Evolutionary conservation across 2,888 invertebrate species (phyloP).

Genomic region (Brenthis daphne): DNA sequence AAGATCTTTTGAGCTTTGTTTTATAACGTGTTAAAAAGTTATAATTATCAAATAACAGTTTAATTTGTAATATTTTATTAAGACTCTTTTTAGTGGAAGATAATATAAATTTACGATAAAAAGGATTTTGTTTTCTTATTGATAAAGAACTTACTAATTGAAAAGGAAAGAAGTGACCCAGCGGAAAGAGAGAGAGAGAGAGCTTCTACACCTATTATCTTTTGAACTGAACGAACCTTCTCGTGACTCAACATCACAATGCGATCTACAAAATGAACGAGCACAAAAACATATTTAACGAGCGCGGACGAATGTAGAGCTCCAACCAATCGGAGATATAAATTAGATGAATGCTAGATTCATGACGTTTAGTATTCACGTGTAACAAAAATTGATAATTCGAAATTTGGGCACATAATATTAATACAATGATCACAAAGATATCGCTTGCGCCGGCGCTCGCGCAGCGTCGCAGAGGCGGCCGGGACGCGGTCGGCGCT

Average conservation of each 20-base stretch:
- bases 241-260: slow-evolving; percentile 40
- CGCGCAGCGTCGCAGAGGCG: slow-evolving; percentile 23
- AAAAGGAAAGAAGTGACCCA: background rate
- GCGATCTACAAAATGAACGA: slow-evolving; percentile 27
- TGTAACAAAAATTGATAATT: background rate
- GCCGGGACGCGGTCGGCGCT: slow-evolving; percentile 29
- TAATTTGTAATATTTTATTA: too few species aligned
- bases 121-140: too few species aligned
- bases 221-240: slow-evolving; percentile 36
- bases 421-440: slow-evolving; percentile 43
- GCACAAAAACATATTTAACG: slow-evolving; percentile 25
- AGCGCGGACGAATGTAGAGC: slow-evolving; percentile 2
- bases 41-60: too few species aligned
- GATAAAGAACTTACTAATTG: too few species aligned
- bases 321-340: slow-evolving; percentile 24
- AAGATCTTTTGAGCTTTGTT: too few species aligned
- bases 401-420: slow-evolving; percentile 50
- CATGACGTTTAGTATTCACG: background rate
- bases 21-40: too few species aligned
- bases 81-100: too few species aligned
- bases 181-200: slow-evolving; percentile 5
- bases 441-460: slow-evolving; percentile 15
- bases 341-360: slow-evolving; percentile 13
- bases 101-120: too few species aligned
- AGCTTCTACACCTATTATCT: slow-evolving; percentile 16